phyloP scores from a whole-genome alignment of 2,113 vertebrate genomes.

The Peromyscus californicus region DNA sequence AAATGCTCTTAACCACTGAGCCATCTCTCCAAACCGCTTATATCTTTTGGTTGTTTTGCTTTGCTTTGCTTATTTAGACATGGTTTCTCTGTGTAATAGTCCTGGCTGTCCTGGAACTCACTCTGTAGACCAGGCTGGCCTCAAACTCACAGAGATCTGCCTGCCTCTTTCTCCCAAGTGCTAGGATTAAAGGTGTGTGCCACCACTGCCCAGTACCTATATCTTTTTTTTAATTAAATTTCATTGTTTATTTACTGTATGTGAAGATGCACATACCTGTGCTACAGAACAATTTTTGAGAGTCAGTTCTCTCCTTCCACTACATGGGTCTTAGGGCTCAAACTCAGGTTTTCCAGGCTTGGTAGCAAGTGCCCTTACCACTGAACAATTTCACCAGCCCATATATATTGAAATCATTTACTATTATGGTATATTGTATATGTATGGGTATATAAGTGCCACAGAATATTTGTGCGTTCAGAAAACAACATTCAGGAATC shows the following conservation, averaged over 20 bases:
- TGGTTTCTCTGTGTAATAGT: not conserved
- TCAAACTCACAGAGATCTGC: not conserved
- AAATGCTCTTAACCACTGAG: not conserved
- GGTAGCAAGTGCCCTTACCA: not conserved
- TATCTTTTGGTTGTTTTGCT: not conserved
- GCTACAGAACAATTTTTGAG: not conserved
- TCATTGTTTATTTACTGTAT: not conserved
- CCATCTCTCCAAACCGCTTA: not conserved
- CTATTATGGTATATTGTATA: not conserved
- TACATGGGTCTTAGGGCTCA: not conserved
- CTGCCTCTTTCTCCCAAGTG: not conserved
- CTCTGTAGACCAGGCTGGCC: not conserved
- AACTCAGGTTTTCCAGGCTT: not conserved
- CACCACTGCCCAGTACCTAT: not conserved
- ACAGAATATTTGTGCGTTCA: not conserved
- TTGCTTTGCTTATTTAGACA: not conserved
- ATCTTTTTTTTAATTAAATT: not conserved
- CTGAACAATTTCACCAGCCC: not conserved
- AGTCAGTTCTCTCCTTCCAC: not conserved
- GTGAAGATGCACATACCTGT: not conserved
- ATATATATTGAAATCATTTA: not conserved
- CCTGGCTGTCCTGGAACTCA: not conserved
- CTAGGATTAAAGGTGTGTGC: not conserved
- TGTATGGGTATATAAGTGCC: not conserved
- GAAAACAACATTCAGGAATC: not conserved